phyloP scores from a whole-genome alignment of 1,140 invertebrate genomes.

The Microplitis demolitor region DNA sequence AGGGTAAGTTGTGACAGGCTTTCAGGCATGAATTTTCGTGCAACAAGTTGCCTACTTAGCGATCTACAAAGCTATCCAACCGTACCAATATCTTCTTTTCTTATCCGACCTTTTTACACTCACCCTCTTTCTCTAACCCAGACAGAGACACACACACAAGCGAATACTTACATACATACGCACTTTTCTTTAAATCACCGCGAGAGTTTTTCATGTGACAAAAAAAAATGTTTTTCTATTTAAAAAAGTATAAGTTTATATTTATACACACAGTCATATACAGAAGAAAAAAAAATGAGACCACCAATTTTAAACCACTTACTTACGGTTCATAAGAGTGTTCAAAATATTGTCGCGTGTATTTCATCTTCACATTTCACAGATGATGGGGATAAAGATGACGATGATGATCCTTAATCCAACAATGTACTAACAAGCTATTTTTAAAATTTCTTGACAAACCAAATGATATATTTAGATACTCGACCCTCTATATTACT shows the following conservation, averaged over 20 bases:
- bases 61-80: constrained; percentile 21
- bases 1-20: constrained; percentile 36
- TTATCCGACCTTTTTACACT: constrained; percentile 9
- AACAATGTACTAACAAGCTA: background rate
- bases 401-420: constrained; percentile 17
- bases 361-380: background rate
- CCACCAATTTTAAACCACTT: constrained; percentile 52
- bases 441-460: too few species aligned
- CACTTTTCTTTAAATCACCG: too few species aligned
- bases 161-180: too few species aligned
- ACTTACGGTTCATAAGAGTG: constrained; percentile 48
- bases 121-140: background rate
- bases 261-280: background rate
- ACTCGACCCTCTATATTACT: too few species aligned
- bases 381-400: background rate
- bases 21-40: constrained; percentile 53
- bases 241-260: too few species aligned
- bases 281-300: background rate
- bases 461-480: too few species aligned
- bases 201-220: background rate
- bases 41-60: constrained; percentile 52
- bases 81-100: constrained; percentile 8
- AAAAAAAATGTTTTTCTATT: background rate
- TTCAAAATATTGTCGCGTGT: constrained; percentile 59
- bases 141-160: background rate